phyloP scores from a whole-genome alignment of 2,888 invertebrate species.

The Lepidochrysops patricia region DNA sequence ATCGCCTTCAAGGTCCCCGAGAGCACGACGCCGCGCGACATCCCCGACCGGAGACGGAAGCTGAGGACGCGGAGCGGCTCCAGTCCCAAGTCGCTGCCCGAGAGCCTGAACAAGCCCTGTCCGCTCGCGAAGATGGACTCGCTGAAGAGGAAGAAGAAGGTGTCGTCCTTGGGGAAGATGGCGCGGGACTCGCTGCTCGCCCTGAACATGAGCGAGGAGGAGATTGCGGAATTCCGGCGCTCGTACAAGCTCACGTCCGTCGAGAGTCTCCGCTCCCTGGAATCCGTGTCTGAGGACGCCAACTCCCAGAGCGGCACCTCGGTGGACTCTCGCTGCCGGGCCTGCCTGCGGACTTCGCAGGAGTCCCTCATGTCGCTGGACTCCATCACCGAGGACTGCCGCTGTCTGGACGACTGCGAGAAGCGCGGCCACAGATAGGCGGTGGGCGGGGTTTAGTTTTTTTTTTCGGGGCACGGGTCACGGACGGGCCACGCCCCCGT shows the following conservation, averaged over 20 bases:
- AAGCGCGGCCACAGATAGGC: constrained; percentile 41
- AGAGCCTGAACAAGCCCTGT: constrained; percentile 55
- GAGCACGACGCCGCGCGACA: constrained; percentile 55
- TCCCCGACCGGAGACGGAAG: constrained; percentile 50
- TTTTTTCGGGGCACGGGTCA: constrained; percentile 13
- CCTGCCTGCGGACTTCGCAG: constrained; percentile 56
- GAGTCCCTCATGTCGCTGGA: constrained; percentile 66
- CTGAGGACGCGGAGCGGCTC: constrained; percentile 53
- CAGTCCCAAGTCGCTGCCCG: constrained; percentile 66
- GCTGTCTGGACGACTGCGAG: constrained; percentile 47
- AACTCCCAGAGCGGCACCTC: constrained; percentile 63
- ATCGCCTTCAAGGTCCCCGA: constrained; percentile 62
- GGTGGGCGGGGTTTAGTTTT: not conserved
- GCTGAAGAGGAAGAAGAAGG: constrained; percentile 53
- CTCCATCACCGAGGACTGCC: constrained; percentile 61
- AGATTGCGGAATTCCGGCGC: constrained; percentile 57
- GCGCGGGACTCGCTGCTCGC: constrained; percentile 63
- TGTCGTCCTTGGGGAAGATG: constrained; percentile 62
- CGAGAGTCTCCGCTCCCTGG: constrained; percentile 57
- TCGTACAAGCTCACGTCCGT: constrained; percentile 62
- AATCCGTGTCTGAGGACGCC: constrained; percentile 65
- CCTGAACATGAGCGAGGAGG: constrained; percentile 65
- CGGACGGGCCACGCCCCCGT: constrained; percentile 11
- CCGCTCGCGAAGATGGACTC: constrained; percentile 51
- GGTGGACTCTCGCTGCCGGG: constrained; percentile 52